Base-by-base conservation (phyloP, 2,888 invertebrate genomes). In the Candidula unifasciata region DNA sequence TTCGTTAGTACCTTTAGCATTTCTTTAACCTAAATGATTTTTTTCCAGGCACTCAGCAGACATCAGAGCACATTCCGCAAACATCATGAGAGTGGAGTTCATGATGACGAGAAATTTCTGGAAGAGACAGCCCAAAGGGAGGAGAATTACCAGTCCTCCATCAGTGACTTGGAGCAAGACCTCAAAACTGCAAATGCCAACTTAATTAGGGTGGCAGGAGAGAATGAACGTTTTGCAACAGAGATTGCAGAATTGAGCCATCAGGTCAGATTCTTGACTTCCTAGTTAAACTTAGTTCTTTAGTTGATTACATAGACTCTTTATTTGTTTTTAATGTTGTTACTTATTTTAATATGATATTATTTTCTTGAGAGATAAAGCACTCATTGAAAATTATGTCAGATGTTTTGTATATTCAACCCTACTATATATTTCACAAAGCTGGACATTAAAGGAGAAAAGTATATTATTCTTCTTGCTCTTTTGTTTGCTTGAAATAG, bases 31-130 rank as follows among this genome's bases (percentile, higher is more conserved):
- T n/a, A n/a, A n/a, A n/a, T 6, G 5, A n/a, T 77, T 30, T 57
- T n/a, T 24, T 91, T 93, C 30, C 94, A 98, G 98, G 98, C 98
- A 37, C 95, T 99, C 90, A 96, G 97, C 91, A 98, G 98, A 95
- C 97, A 98, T 93, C 98, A 98, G 94, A 96, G 97, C 91, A 97
- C 97, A 93, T 98, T 98, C 94, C 98, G 98, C 94, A 97, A 97
- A 90, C 97, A 98, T 69, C 98, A 98, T 81, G 97, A 97, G 93
- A 97, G 97, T 92, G 99, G 99, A 85, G 97, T 98, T 91, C 98
- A 99, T 94, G 97, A 98, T 93, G 99, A 99, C 95, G 98, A 99
- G 95, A 96, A 97, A 80, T 95, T 99, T 86, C 95, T 99, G 88
- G 96, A 96, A 90, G 99, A 99, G 94, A 97, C 97, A 0, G 98